These are phyloP conservation scores for Tolypeutes matacus DNA, from an alignment of 2,797 vertebrate species.

Conservation along the genomic window DNA sequence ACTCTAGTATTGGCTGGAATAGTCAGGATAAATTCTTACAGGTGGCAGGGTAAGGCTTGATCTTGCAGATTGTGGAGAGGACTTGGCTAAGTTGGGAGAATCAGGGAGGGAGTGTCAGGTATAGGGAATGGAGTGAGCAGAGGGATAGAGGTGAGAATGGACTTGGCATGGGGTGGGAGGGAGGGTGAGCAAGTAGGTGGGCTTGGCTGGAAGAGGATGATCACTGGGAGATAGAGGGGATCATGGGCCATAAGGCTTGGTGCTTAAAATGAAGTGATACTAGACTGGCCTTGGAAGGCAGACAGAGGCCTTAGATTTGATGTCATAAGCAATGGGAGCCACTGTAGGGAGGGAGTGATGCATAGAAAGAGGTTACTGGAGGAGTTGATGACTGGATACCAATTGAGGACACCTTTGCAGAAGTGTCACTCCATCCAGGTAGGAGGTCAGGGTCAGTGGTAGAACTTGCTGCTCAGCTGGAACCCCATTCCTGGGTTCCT, in stretches of 20 bases:
- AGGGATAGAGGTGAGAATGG: background rate
- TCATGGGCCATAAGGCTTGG: background rate
- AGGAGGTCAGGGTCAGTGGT: background rate
- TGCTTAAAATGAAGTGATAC: background rate
- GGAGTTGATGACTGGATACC: background rate
- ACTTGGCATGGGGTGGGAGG: accelerated
- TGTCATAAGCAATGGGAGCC: background rate
- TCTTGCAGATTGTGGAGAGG: background rate
- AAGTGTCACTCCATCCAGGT: background rate
- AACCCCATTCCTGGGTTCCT: background rate
- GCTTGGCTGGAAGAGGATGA: background rate
- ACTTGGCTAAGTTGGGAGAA: background rate
- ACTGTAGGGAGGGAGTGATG: background rate
- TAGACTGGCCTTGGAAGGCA: background rate
- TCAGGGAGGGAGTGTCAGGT: background rate
- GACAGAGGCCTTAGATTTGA: background rate
- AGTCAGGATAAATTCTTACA: background rate
- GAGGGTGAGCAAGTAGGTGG: background rate
- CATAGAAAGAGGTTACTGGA: background rate
- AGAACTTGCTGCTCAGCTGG: background rate
- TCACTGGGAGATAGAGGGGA: background rate
- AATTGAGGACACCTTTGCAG: background rate
- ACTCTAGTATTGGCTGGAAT: background rate
- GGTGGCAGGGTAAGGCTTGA: background rate
- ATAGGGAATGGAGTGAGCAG: background rate